Base-by-base conservation (phyloP, 2,888 invertebrate species). In the Microctonus aethiopoides region DNA sequence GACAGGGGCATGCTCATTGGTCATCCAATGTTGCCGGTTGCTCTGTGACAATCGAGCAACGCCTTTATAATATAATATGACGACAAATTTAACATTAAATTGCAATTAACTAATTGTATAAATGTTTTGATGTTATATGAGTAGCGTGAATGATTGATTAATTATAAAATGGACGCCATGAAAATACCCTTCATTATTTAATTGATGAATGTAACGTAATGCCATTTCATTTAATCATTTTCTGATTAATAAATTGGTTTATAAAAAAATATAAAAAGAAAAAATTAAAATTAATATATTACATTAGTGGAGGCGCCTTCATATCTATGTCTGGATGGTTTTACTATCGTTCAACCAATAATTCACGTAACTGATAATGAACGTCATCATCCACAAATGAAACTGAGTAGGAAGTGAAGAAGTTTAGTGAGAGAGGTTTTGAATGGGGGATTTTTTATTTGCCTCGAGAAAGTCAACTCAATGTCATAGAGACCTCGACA, bases 401-500 rank as follows among this genome's bases (percentile, higher is more conserved):
- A 54, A n/a, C 4, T 11, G 26, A 54, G 7, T 46, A 54, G 54
- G 54, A 54, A 54, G 26, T 54, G 54, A 54, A 26, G 54, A 24
- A 20, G 22, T 59, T 59, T 16, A 36, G 34, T 20, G 16, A 46
- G 51, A 46, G 29, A 26, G n/a, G n/a, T n/a, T n/a, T 62, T 62
- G 34, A 59, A 32, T 32, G 22, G 26, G 46, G 29, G 62, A 62
- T 26, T 62, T 61, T 62, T 29, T 32, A 46, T 46, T 46, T 57
- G 10, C 32, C 16, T 62, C 26, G 56, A 65, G 65, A 65, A 54
- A 65, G 56, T 57, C 56, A 36, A 22, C 54, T 63, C 67, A 67
- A 64, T 59, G 46, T 34, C 39, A 52, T 54, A 67, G 67, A 69
- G 67, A 68, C 72, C 75, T 75, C 54, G 70, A 20, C 61, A 62